Percentiles rank a stretch among this genome's conserved stretches.
These are phyloP conservation scores for Manis javanica DNA, from an alignment of 2,797 vertebrate species.

Conservation along the genomic window DNA sequence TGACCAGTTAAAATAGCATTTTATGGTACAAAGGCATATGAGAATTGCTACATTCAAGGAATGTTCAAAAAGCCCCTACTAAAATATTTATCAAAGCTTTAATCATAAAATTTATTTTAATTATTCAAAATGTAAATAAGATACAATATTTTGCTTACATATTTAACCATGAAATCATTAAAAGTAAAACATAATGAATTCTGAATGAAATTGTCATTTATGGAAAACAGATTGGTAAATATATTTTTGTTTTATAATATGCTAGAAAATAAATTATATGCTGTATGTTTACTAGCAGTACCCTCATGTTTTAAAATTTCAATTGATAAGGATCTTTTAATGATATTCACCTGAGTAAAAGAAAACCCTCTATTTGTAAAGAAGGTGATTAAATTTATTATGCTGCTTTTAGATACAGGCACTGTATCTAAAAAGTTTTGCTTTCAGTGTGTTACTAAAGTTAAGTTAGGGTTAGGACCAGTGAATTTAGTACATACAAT, in stretches of 20 bases:
- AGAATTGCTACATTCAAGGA: background rate
- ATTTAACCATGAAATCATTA: background rate
- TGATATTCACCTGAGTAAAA: background rate
- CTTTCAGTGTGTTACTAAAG: background rate
- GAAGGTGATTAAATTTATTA: background rate
- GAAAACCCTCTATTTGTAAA: background rate
- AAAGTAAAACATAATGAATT: background rate
- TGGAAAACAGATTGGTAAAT: background rate
- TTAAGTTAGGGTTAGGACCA: background rate
- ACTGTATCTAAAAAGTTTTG: background rate
- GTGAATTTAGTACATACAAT: background rate
- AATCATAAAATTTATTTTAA: background rate
- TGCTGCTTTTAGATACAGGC: background rate
- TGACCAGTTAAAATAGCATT: background rate
- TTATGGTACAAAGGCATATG: background rate
- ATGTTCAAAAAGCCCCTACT: background rate
- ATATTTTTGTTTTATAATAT: background rate
- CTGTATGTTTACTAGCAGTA: background rate
- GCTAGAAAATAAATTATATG: background rate
- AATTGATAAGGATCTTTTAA: background rate
- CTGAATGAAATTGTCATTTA: background rate
- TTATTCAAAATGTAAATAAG: background rate
- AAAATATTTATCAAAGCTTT: background rate
- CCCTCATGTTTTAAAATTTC: background rate
- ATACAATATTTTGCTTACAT: background rate